Conservation (phyloP, 2,888 invertebrate species). For the Diogma glabrata region DNA sequence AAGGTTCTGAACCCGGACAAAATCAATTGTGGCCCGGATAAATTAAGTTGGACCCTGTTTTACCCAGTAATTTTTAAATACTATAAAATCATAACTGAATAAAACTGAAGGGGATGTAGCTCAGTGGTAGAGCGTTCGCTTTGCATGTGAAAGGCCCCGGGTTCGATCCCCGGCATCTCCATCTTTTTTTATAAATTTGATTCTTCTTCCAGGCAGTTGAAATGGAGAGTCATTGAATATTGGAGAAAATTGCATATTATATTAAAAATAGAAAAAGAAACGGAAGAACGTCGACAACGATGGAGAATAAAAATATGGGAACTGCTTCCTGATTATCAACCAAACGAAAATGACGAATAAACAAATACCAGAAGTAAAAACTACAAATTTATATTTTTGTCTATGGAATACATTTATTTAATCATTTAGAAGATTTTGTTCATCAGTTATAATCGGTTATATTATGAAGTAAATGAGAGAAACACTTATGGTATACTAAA, state of each 20-base stretch:
- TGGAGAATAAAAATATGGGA: constrained; percentile 63
- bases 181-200: no score
- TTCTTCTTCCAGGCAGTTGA: constrained; percentile 30
- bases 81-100: background rate
- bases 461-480: no score
- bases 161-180: constrained; percentile 12
- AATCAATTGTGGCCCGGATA: no score
- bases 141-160: constrained; percentile 11
- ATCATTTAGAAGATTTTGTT: no score
- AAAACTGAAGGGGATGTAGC: background rate
- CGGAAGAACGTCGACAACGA: constrained; percentile 52
- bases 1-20: no score
- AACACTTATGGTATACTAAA: no score
- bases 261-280: constrained; percentile 50
- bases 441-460: constrained; percentile 11
- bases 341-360: constrained; percentile 28
- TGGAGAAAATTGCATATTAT: constrained; percentile 56
- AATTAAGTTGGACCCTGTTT: no score
- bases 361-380: no score
- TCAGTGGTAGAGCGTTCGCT: constrained; percentile 12
- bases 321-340: constrained; percentile 56
- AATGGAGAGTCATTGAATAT: constrained; percentile 40
- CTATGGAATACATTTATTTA: no score
- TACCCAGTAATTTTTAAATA: background rate
- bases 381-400: no score